Evolutionary conservation across 2,113 vertebrate species (phyloP).

Genomic region (Lepus americanus): DNA sequence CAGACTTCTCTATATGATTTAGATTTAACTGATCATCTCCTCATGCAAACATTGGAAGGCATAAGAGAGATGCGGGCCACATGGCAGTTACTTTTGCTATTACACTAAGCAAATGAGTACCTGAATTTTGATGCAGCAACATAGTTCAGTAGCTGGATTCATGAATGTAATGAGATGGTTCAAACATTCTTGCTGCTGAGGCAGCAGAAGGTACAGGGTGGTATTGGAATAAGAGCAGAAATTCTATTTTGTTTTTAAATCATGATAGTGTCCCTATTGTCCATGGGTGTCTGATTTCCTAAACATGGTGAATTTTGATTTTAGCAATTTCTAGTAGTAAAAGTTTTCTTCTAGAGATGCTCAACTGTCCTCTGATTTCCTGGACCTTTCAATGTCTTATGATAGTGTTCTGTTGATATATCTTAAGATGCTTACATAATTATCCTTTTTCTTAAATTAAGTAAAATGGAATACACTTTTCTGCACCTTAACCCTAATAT

Average conservation of each 20-base stretch:
- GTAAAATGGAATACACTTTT: neutral
- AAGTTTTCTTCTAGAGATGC: neutral
- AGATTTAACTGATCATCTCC: neutral
- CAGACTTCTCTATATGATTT: slow-evolving; percentile 9
- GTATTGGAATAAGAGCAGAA: neutral
- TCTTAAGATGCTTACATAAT: neutral
- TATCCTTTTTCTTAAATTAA: neutral
- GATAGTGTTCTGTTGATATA: neutral
- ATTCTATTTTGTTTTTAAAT: neutral
- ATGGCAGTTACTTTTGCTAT: neutral
- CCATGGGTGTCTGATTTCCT: neutral
- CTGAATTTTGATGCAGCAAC: neutral
- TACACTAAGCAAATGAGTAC: slow-evolving; percentile 15
- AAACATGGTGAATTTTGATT: neutral
- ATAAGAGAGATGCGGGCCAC: neutral
- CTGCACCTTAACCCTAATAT: neutral
- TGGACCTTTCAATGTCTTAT: neutral
- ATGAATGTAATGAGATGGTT: neutral
- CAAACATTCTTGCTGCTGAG: neutral
- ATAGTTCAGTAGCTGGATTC: neutral
- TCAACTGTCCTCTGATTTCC: neutral
- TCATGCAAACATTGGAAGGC: neutral
- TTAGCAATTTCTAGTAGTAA: neutral
- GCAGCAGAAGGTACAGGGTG: neutral
- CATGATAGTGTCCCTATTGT: neutral